Conservation (phyloP, 2,113 vertebrate genomes). For the Leucoraja erinaceus region DNA sequence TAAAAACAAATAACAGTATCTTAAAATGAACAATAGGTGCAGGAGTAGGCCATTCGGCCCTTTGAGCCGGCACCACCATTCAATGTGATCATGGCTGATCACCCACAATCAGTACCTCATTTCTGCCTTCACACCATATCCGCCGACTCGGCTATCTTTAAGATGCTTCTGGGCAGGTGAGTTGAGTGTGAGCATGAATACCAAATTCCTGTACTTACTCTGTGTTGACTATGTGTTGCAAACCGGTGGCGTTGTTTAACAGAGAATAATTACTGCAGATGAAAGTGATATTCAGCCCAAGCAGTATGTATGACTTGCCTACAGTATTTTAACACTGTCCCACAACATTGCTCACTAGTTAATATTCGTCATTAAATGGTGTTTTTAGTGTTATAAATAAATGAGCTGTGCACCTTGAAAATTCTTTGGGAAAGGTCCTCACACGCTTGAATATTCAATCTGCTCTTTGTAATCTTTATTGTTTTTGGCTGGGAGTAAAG, state of each 20-base stretch:
- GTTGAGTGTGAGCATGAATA: neutral
- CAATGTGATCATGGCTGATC: too few relatives aligned
- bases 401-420: neutral
- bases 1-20: too few relatives aligned
- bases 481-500: slow-evolving; percentile 42
- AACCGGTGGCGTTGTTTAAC: neutral
- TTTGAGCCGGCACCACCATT: too few relatives aligned
- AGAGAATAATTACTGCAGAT: neutral
- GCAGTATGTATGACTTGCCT: neutral
- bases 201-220: neutral
- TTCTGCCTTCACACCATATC: too few relatives aligned
- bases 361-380: neutral
- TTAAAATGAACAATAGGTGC: too few relatives aligned
- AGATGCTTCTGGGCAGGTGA: neutral
- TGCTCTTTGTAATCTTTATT: neutral
- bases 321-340: neutral
- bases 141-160: too few relatives aligned
- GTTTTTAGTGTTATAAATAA: neutral
- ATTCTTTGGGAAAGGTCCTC: neutral
- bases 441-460: neutral
- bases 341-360: neutral
- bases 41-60: too few relatives aligned
- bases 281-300: neutral
- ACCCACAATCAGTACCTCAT: too few relatives aligned
- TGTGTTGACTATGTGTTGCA: too few relatives aligned